Evolutionary conservation across 2,888 invertebrate species (phyloP).

Genomic region (Amphiduros pacificus): DNA sequence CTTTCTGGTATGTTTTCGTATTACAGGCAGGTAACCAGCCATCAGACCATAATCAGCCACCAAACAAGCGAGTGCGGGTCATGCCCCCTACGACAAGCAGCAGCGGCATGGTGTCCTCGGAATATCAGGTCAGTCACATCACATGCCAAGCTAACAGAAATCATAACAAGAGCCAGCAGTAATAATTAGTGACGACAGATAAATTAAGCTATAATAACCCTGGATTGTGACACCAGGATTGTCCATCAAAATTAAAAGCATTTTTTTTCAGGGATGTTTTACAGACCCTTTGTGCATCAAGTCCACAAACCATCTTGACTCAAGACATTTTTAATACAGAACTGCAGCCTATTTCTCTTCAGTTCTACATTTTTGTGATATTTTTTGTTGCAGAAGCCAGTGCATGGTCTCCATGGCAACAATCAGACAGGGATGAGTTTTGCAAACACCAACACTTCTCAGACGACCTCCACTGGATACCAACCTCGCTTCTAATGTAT

Average conservation of each 20-base stretch:
- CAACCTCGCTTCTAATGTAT: conserved; percentile 3
- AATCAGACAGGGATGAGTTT: conserved; percentile 23
- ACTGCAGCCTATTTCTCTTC: not conserved
- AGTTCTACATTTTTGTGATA: not conserved
- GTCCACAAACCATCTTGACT: too few species aligned
- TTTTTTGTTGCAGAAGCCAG: conserved; percentile 20
- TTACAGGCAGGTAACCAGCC: conserved; percentile 32
- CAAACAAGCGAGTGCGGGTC: conserved; percentile 50
- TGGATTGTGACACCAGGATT: too few species aligned
- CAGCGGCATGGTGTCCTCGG: conserved; percentile 43
- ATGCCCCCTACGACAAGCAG: conserved; percentile 45
- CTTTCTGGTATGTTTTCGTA: too few species aligned
- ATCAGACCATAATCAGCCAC: conserved; percentile 55
- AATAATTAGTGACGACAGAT: too few species aligned
- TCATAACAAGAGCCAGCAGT: too few species aligned
- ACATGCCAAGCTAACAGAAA: too few species aligned
- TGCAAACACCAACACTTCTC: conserved; percentile 1
- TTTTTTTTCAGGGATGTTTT: too few species aligned
- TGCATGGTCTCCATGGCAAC: conserved; percentile 25
- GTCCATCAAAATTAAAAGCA: too few species aligned
- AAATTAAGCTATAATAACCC: too few species aligned
- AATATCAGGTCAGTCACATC: conserved; percentile 46
- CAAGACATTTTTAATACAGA: too few species aligned
- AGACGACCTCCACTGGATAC: conserved; percentile 8
- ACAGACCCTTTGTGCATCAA: too few species aligned